A percentile compares a stretch with the other conserved stretches of the same genome.
These are phyloP conservation scores for Peromyscus polionotus DNA, from an alignment of 2,113 vertebrate species.

Conservation along the genomic window DNA sequence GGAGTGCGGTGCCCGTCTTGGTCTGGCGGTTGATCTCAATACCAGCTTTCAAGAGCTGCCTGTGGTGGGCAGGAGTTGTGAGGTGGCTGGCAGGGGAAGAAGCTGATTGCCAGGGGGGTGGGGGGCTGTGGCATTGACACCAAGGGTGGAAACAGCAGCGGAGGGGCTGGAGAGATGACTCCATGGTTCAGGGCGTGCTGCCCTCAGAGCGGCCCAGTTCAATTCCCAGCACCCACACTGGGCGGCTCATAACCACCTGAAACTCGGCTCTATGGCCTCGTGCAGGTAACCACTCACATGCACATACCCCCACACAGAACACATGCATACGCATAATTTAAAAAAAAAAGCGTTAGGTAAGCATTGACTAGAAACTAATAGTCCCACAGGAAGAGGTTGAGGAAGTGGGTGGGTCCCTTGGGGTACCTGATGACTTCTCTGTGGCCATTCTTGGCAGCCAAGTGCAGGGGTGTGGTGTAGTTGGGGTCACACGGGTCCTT, in stretches of 20 bases:
- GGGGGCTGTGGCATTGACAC: not conserved
- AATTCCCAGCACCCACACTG: not conserved
- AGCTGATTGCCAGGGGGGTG: too few species aligned
- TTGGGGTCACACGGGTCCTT: constrained; percentile 94
- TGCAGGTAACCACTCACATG: not conserved
- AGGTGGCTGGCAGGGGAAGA: not conserved
- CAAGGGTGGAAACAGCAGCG: not conserved
- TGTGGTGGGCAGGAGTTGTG: constrained; percentile 68
- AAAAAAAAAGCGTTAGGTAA: not conserved
- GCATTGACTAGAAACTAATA: fast-evolving
- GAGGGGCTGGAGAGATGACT: not conserved
- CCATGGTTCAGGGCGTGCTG: not conserved
- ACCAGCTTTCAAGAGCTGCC: constrained; percentile 94
- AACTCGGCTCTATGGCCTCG: not conserved
- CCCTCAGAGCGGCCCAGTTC: not conserved
- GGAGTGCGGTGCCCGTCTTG: constrained; percentile 95
- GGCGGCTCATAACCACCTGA: not conserved
- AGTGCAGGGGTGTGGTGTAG: constrained; percentile 95
- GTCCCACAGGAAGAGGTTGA: not conserved
- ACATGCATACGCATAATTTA: not conserved
- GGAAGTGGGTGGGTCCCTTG: not conserved
- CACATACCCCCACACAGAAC: not conserved
- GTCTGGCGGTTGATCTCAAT: constrained; percentile 97
- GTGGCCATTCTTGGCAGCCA: constrained; percentile 97
- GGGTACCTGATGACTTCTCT: constrained; percentile 95